phyloP scores from a whole-genome alignment of 2,888 invertebrate genomes.

The Polia nebulosa region DNA sequence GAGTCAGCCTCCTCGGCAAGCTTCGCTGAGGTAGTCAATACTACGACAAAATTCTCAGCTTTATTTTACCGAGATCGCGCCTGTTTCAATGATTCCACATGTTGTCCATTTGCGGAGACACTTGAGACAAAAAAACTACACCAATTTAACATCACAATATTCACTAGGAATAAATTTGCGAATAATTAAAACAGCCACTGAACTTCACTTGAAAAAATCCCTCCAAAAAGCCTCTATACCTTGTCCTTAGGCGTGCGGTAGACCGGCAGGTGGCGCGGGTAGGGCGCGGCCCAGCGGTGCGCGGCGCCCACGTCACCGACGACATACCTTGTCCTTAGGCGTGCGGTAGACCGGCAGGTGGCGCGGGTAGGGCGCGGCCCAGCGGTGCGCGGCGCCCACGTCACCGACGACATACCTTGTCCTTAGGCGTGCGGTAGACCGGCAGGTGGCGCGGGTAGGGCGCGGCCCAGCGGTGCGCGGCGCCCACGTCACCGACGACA shows the following conservation, averaged over 20 bases:
- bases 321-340: background rate
- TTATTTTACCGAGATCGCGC: too few relatives aligned
- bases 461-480: background rate
- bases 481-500: background rate
- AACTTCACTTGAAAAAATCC: too few relatives aligned
- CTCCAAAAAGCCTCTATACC: background rate
- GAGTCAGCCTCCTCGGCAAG: too few relatives aligned
- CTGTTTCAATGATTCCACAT: too few relatives aligned
- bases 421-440: background rate
- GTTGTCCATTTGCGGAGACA: too few relatives aligned
- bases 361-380: slow-evolving; percentile 8
- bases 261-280: background rate
- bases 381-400: background rate
- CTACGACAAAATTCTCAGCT: too few relatives aligned
- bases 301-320: too few relatives aligned
- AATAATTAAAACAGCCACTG: too few relatives aligned
- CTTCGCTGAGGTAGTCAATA: too few relatives aligned
- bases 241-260: background rate
- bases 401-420: background rate
- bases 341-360: background rate
- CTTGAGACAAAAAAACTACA: too few relatives aligned
- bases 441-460: slow-evolving; percentile 1
- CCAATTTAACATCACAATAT: too few relatives aligned
- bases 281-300: background rate
- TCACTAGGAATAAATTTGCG: too few relatives aligned